Evolutionary conservation across 2,113 vertebrate species (phyloP).

Genomic region (Hassar affinis): DNA sequence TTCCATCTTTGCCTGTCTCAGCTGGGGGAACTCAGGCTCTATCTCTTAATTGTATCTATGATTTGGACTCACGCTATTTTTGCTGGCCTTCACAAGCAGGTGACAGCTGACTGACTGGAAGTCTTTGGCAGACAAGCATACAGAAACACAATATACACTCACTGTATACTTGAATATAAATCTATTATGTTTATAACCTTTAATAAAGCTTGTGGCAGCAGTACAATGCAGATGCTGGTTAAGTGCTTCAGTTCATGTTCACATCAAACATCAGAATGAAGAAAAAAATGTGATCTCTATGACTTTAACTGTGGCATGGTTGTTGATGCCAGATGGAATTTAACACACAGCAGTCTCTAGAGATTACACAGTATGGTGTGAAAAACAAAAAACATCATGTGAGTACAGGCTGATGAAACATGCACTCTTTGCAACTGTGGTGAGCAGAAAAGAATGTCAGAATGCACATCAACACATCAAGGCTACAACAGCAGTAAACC

Average conservation of each 20-base stretch:
- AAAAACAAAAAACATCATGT: not conserved
- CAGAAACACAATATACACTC: slow-evolving; percentile 15
- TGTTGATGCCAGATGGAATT: not conserved
- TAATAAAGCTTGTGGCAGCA: no score
- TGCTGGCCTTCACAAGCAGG: slow-evolving; percentile 37
- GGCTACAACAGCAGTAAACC: no score
- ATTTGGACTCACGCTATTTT: slow-evolving; percentile 27
- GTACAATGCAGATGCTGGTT: not conserved
- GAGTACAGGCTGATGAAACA: not conserved
- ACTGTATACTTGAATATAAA: not conserved
- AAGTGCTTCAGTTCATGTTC: not conserved
- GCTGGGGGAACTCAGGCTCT: slow-evolving; percentile 37
- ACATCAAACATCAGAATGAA: not conserved
- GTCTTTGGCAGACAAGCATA: slow-evolving; percentile 17
- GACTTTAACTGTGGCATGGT: no score
- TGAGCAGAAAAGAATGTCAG: no score
- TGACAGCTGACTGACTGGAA: slow-evolving; percentile 34
- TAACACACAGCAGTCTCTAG: not conserved
- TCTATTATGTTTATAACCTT: no score
- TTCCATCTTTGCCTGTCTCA: slow-evolving; percentile 36
- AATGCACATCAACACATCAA: no score
- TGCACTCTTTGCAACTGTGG: no score
- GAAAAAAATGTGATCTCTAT: not conserved
- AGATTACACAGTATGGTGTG: not conserved
- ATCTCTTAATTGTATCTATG: slow-evolving; percentile 53